Base-by-base conservation (phyloP, 2,797 vertebrate species). In the Telmatherina bonti region DNA sequence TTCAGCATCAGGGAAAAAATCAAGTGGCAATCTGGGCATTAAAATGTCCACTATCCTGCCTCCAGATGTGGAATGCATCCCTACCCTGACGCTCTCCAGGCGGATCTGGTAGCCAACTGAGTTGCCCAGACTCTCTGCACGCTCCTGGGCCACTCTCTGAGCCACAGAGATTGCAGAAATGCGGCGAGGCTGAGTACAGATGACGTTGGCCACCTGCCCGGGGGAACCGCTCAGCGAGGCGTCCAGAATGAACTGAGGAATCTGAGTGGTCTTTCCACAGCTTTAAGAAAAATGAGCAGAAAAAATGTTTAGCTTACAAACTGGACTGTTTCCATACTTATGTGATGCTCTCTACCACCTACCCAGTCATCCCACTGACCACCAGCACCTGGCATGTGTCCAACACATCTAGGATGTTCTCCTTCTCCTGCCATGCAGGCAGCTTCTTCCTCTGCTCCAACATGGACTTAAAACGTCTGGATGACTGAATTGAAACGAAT, bases 291-390 rank as follows among this genome's bases (percentile, higher is more conserved):
- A 20, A 20, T 31, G 24, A 54, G 1, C 47, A 47, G 15, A n/a
- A 60, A 31, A 22, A 8, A 0, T 45, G 43, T n/a, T 20, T 45
- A 5, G 13, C 38, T 18, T 41, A 16, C 13, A 38, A 15, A 13
- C 18, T n/a, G 18, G 9, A n/a, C 43, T 45, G 43, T 45, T 45
- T 45, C 9, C 20, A 45, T 45, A 7, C 9, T 45, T 45, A 18
- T n/a, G 35, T 43, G 13, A 35, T 35, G 30, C 16, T 24, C 2
- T 54, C 51, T 1, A 8, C 29, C 52, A 84, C 95, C 90, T 91
- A 99, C 98, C 98, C 98, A 0, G 98, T 99, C 98, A 98, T 99
- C 51, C 98, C 98, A 47, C 97, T 99, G 92, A 99, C 92, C 85
- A 99, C 96, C 73, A 99, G 92, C 85, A 99, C 96, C 83, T 98